Conservation (phyloP, 1,140 invertebrate species). For the Pissodes strobi region DNA sequence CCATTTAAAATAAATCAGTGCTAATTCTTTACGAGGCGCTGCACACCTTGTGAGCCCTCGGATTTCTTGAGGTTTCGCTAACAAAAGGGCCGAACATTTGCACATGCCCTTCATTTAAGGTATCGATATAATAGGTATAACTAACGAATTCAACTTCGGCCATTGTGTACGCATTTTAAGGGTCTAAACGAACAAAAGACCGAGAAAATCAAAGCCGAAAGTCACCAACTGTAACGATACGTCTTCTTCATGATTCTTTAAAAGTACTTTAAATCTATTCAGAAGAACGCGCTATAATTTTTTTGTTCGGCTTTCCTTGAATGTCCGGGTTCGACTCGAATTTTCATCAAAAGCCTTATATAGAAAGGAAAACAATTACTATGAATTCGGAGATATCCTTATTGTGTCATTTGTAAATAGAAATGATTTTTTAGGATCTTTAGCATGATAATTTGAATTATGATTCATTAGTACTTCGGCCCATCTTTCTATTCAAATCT, state of each 20-base stretch:
- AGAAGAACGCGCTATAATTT: too few species aligned
- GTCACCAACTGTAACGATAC: conserved; percentile 46
- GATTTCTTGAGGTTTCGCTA: conserved; percentile 32
- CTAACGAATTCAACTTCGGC: conserved; percentile 47
- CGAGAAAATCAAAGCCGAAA: conserved; percentile 34
- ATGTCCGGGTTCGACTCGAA: too few species aligned
- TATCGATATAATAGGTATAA: conserved; percentile 43
- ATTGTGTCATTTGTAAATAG: too few species aligned
- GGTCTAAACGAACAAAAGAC: conserved; percentile 33
- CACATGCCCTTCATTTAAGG: conserved; percentile 41
- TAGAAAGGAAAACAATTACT: too few species aligned
- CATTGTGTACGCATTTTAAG: conserved; percentile 44
- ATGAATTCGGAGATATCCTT: too few species aligned
- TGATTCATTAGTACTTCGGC: too few species aligned
- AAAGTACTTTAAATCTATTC: conserved; percentile 37
- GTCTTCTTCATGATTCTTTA: conserved; percentile 41
- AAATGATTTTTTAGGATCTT: too few species aligned
- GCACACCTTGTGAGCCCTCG: conserved; percentile 23
- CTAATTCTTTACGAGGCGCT: conserved; percentile 29
- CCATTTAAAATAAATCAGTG: conserved; percentile 39
- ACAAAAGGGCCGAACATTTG: conserved; percentile 26
- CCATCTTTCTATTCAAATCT: too few species aligned
- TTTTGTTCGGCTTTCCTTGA: too few species aligned
- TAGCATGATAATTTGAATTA: too few species aligned
- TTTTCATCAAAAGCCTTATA: too few species aligned